These are phyloP conservation scores for Bombus polaris DNA, from an alignment of 1,140 invertebrate genomes.

Conservation along the genomic window DNA sequence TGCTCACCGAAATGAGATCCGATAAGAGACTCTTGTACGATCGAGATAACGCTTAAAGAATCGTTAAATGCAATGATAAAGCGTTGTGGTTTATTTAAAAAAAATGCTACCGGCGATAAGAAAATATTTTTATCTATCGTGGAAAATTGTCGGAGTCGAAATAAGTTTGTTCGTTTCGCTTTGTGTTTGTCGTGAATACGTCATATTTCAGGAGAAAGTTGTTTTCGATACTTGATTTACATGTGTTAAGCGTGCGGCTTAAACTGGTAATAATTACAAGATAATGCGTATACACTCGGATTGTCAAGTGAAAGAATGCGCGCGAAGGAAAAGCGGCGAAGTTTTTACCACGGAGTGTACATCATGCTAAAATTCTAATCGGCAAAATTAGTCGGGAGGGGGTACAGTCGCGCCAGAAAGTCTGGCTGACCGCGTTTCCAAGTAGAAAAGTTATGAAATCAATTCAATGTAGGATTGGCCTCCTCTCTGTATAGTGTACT, in stretches of 20 bases:
- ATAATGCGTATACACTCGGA: neutral
- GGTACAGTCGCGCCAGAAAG: constrained; percentile 71
- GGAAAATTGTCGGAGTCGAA: neutral
- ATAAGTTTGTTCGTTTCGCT: constrained; percentile 5
- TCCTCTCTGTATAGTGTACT: neutral
- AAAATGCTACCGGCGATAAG: neutral
- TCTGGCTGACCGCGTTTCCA: constrained; percentile 75
- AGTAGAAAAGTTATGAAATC: constrained; percentile 79
- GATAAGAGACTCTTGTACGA: constrained; percentile 58
- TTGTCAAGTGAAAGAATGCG: neutral
- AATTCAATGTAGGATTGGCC: constrained; percentile 62
- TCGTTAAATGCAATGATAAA: constrained; percentile 26
- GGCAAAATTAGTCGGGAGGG: constrained; percentile 76
- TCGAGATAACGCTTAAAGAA: constrained; percentile 43
- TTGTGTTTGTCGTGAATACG: neutral
- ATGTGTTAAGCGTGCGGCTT: neutral
- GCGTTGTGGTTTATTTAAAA: neutral
- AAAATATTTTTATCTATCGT: neutral
- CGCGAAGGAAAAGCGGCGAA: neutral
- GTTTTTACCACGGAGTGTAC: constrained; percentile 67
- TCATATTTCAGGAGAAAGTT: constrained; percentile 21
- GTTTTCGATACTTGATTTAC: constrained; percentile 17
- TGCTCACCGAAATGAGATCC: constrained; percentile 53
- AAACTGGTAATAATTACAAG: constrained; percentile 45
- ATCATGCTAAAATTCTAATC: constrained; percentile 78